Conservation (phyloP, 2,888 invertebrate genomes). For the Caenorhabditis doughertyi region DNA sequence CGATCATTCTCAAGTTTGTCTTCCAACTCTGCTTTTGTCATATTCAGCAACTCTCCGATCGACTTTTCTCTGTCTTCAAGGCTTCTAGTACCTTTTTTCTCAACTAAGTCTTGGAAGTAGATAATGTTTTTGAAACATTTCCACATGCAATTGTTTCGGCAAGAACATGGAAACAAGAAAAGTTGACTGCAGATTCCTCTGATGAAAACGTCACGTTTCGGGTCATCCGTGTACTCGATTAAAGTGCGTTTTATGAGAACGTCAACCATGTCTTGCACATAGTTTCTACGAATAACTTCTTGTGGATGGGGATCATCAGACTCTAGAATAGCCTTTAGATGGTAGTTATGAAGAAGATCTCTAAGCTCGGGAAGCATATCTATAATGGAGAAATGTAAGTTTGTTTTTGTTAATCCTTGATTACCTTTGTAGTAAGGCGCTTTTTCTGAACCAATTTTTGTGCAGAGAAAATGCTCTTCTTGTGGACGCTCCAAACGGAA, state of each 20-base stretch:
- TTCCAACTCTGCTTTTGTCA: neutral
- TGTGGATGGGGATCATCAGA: neutral
- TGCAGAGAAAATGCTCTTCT: neutral
- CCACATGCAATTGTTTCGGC: neutral
- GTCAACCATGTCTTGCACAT: neutral
- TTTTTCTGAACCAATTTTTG: conserved; percentile 7
- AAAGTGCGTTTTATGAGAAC: conserved; percentile 1
- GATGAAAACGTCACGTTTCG: neutral
- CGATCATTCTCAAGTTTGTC: too few relatives aligned
- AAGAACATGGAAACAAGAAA: neutral
- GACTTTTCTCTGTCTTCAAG: neutral
- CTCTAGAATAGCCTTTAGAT: neutral
- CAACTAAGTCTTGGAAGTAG: neutral
- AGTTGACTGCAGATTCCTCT: neutral
- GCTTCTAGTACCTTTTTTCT: neutral
- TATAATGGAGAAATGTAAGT: too few relatives aligned
- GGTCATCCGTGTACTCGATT: neutral
- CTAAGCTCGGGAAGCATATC: neutral
- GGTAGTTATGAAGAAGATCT: neutral
- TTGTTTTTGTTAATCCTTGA: too few relatives aligned
- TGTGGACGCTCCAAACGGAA: neutral
- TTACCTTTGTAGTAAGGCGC: conserved; percentile 15
- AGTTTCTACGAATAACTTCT: neutral
- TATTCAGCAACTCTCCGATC: neutral
- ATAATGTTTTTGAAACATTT: neutral